Percentiles rank a stretch among this genome's conserved stretches.
Conservation (phyloP, 2,888 invertebrate genomes). For the Melipona bicolor region DNA sequence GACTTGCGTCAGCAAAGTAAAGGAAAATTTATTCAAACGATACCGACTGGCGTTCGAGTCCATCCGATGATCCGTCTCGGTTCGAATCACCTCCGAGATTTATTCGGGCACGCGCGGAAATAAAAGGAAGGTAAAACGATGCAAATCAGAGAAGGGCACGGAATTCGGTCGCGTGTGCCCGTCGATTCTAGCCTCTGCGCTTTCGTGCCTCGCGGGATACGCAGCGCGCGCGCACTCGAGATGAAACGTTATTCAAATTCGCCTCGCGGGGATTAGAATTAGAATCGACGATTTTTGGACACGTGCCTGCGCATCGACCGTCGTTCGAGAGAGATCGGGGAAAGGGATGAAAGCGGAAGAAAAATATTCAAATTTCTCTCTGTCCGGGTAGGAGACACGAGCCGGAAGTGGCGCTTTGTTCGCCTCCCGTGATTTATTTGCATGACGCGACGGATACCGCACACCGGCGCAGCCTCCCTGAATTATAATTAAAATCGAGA, state of each 20-base stretch:
- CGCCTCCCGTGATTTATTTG: conserved; percentile 69
- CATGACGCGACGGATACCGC: conserved; percentile 32
- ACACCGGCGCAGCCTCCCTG: conserved; percentile 30
- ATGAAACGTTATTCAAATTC: conserved; percentile 69
- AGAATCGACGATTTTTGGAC: conserved; percentile 78
- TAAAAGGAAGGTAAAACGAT: conserved; percentile 63
- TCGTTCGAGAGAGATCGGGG: conserved; percentile 38
- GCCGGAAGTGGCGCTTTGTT: conserved; percentile 67
- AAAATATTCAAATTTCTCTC: conserved; percentile 75
- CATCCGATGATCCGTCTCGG: background rate
- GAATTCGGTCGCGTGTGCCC: conserved; percentile 73
- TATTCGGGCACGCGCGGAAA: conserved; percentile 66
- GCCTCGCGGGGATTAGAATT: conserved; percentile 76
- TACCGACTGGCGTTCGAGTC: background rate
- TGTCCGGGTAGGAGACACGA: conserved; percentile 68
- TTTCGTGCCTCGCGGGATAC: conserved; percentile 1
- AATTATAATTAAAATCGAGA: conserved; percentile 57
- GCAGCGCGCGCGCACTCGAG: conserved; percentile 10
- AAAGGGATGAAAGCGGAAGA: conserved; percentile 40
- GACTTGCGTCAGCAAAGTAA: background rate
- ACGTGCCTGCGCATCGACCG: conserved; percentile 76
- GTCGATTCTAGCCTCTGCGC: conserved; percentile 10
- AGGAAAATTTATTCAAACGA: conserved; percentile 17
- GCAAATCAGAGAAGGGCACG: conserved; percentile 68
- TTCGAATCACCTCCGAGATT: conserved; percentile 42